These are phyloP conservation scores for Pelagia noctiluca DNA, from an alignment of 30 jellyfish, hydroid and myxozoan species.

Conservation along the genomic window DNA sequence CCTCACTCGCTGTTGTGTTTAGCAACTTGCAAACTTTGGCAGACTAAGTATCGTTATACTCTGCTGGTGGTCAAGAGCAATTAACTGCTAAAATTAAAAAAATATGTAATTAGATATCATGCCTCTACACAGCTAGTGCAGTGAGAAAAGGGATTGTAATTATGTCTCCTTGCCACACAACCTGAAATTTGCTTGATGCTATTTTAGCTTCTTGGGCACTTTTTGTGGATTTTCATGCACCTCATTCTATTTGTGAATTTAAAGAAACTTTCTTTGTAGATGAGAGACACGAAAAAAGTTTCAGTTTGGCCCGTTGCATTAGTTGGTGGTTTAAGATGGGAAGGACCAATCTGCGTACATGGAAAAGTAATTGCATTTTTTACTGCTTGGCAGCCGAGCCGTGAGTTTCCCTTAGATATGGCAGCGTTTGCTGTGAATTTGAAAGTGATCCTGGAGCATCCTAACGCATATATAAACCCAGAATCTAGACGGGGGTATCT, in stretches of 20 bases:
- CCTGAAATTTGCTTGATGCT: no score
- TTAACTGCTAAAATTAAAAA: no score
- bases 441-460: constrained; percentile 33
- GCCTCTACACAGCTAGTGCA: no score
- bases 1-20: no score
- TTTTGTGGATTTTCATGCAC: background rate
- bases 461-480: constrained; percentile 58
- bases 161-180: no score
- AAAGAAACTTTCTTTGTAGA: constrained; percentile 45
- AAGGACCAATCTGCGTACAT: constrained; percentile 90
- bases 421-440: constrained; percentile 87
- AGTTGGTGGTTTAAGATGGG: constrained; percentile 95
- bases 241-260: background rate
- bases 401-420: constrained; percentile 93
- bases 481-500: constrained; percentile 76
- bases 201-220: background rate
- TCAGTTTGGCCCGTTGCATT: constrained; percentile 98
- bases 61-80: no score
- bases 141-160: no score
- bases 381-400: constrained; percentile 85
- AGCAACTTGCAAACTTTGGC: no score
- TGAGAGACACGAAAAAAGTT: constrained; percentile 76
- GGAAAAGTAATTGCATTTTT: constrained; percentile 81
- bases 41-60: no score
- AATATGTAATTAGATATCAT: no score